These are phyloP conservation scores for Scolopax bukidnonensis DNA, from an alignment of 2,797 vertebrate genomes.

Conservation along the genomic window DNA sequence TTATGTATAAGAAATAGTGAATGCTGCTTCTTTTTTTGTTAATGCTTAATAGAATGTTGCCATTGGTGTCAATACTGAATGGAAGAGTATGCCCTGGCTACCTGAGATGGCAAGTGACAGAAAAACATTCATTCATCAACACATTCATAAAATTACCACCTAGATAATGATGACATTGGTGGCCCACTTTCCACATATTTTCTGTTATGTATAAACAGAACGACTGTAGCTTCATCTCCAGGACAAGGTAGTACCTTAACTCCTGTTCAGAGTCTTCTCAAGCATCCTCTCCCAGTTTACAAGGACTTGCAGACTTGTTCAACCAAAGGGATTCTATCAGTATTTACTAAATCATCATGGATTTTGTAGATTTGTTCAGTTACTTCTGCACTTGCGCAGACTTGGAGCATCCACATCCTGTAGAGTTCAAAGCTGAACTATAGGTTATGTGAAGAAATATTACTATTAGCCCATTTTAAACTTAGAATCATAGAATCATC, in stretches of 20 bases:
- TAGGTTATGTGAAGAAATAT: fast-evolving
- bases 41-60: neutral
- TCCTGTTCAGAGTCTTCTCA: neutral
- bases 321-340: neutral
- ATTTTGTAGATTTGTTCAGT: neutral
- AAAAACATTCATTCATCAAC: neutral
- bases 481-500: neutral
- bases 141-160: neutral
- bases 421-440: neutral
- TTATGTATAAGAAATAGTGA: neutral
- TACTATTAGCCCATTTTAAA: neutral
- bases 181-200: neutral
- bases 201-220: neutral
- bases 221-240: fast-evolving
- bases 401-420: neutral
- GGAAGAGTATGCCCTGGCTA: neutral
- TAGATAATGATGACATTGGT: neutral
- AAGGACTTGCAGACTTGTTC: neutral
- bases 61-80: fast-evolving
- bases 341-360: neutral
- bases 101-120: neutral
- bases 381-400: fast-evolving
- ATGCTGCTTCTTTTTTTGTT: neutral
- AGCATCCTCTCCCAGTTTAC: neutral
- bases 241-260: neutral